Evolutionary conservation across 2,888 invertebrate species (phyloP).

Genomic region (Cantharis nigra): DNA sequence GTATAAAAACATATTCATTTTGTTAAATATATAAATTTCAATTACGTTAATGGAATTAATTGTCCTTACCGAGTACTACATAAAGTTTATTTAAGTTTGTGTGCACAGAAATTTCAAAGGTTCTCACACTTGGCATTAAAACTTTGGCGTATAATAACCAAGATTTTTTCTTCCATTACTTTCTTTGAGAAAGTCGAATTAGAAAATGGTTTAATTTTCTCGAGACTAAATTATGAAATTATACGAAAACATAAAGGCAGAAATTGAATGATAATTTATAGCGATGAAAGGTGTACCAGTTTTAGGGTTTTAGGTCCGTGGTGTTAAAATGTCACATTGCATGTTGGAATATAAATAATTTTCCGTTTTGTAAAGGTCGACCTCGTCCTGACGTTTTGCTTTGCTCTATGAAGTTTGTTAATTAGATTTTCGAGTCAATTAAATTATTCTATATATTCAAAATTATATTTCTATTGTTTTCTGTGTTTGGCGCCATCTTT

Average conservation of each 20-base stretch:
- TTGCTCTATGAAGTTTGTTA: slow-evolving; percentile 26
- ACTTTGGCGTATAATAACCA: background rate
- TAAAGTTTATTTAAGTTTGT: slow-evolving; percentile 16
- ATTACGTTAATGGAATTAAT: slow-evolving; percentile 20
- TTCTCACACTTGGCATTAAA: background rate
- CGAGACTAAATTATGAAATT: background rate
- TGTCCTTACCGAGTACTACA: slow-evolving; percentile 11
- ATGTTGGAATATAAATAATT: slow-evolving; percentile 24
- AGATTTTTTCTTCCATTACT: background rate
- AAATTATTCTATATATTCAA: slow-evolving; percentile 28
- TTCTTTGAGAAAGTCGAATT: background rate
- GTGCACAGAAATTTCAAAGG: slow-evolving; percentile 7
- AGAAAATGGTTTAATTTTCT: background rate
- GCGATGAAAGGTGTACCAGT: slow-evolving; percentile 10
- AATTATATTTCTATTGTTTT: slow-evolving; percentile 31
- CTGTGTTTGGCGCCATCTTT: slow-evolving; percentile 18
- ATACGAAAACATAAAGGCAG: background rate
- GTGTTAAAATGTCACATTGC: slow-evolving; percentile 21
- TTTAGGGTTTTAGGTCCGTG: slow-evolving; percentile 2
- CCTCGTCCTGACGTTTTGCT: slow-evolving; percentile 18
- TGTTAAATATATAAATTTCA: slow-evolving; percentile 7
- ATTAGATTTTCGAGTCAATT: slow-evolving; percentile 31
- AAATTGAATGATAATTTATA: slow-evolving; percentile 1
- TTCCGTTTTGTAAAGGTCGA: slow-evolving; percentile 21
- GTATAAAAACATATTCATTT: slow-evolving; percentile 5